These are phyloP conservation scores for Cactoblastis cactorum DNA, from an alignment of 2,888 invertebrate genomes.

Conservation along the genomic window DNA sequence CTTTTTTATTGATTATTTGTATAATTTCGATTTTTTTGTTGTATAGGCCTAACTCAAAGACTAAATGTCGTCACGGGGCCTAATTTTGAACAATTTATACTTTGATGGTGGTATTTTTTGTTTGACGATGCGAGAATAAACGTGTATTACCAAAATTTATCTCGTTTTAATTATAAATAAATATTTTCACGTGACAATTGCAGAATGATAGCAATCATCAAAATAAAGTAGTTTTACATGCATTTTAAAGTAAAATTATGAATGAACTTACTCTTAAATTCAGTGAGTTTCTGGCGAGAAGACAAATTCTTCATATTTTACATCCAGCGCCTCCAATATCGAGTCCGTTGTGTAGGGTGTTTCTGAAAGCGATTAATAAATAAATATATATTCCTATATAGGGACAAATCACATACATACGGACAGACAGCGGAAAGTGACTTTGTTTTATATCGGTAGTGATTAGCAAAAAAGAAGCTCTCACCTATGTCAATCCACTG, in stretches of 20 bases:
- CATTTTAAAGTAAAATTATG: no score
- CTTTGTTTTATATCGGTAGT: no score
- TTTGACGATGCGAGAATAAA: slow-evolving; percentile 72
- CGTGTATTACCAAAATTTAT: slow-evolving; percentile 53
- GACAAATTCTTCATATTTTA: slow-evolving; percentile 41
- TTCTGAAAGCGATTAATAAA: slow-evolving; percentile 47
- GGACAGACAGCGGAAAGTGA: no score
- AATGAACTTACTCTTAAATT: no score
- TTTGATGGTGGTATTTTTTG: slow-evolving; percentile 39
- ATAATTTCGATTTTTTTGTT: slow-evolving; percentile 28
- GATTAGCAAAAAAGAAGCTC: slow-evolving; percentile 6
- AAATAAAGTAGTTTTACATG: no score
- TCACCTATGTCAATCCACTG: slow-evolving; percentile 59
- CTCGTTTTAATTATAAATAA: slow-evolving; percentile 18
- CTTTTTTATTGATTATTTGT: slow-evolving; percentile 37
- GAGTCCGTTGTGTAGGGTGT: slow-evolving; percentile 53
- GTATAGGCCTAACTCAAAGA: slow-evolving; percentile 30
- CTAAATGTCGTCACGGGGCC: slow-evolving; percentile 24
- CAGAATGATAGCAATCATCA: no score
- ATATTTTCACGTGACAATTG: no score
- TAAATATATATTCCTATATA: no score
- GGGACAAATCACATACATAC: no score
- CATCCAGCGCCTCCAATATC: slow-evolving; percentile 52
- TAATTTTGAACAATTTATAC: slow-evolving; percentile 25
- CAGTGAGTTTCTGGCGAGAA: neutral